phyloP scores from a whole-genome alignment of 2,113 vertebrate species.

The Stictonetta naevosa region DNA sequence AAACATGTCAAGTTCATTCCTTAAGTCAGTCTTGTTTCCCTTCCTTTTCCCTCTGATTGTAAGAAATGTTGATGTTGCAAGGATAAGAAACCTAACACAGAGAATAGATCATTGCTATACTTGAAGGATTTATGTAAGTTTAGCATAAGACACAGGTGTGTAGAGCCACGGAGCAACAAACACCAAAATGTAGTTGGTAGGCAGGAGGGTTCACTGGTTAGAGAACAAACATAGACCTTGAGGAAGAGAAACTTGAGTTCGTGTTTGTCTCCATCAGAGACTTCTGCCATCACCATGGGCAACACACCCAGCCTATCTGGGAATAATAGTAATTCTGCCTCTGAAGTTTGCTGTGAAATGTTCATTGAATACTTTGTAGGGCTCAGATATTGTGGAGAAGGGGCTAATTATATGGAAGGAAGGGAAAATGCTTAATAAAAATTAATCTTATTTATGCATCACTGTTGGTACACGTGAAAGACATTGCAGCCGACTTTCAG shows the following conservation, averaged over 20 bases:
- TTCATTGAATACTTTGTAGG: background rate
- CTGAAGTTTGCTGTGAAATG: background rate
- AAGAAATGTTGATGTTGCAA: background rate
- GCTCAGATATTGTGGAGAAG: background rate
- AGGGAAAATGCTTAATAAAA: constrained; percentile 26
- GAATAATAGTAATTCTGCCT: background rate
- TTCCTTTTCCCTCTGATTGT: constrained; percentile 1
- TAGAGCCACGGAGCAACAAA: background rate
- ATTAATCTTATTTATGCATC: constrained; percentile 54
- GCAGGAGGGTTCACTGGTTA: background rate
- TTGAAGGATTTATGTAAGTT: background rate
- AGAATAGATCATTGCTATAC: background rate
- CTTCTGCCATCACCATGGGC: background rate
- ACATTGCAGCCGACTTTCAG: background rate
- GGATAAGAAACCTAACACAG: background rate
- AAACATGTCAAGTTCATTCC: constrained; percentile 18
- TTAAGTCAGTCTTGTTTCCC: background rate
- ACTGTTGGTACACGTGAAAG: constrained; percentile 29
- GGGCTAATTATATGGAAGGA: constrained; percentile 34
- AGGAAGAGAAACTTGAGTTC: constrained; percentile 1
- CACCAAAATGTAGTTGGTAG: background rate
- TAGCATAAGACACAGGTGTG: background rate
- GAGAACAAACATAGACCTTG: background rate
- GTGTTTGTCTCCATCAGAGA: background rate
- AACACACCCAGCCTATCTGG: background rate